A percentile compares a stretch with the other conserved stretches of the same genome.
These are phyloP conservation scores for Novumbra hubbsi DNA, from an alignment of 2,797 vertebrate genomes.

Conservation along the genomic window DNA sequence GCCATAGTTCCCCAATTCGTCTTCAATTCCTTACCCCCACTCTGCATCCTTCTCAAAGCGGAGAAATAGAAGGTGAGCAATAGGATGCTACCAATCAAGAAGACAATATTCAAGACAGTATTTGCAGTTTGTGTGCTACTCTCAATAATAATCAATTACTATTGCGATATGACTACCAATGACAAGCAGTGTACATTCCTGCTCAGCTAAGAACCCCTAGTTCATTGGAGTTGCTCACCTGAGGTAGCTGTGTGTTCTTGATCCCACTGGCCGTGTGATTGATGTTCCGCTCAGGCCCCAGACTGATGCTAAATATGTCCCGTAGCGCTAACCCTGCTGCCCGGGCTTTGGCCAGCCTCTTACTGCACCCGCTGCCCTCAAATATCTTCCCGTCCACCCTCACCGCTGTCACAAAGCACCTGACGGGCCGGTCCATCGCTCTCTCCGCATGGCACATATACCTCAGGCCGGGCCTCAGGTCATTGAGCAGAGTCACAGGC, in stretches of 20 bases:
- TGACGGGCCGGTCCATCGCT: conserved; percentile 70
- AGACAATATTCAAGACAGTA: too few species aligned
- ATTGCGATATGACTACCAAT: not conserved
- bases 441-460: conserved; percentile 87
- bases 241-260: conserved; percentile 86
- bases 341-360: conserved; percentile 88
- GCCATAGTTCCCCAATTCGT: too few species aligned
- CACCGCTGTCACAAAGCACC: conserved; percentile 90
- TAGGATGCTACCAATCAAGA: too few species aligned
- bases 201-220: not conserved
- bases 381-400: conserved; percentile 87
- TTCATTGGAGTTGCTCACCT: conserved; percentile 77
- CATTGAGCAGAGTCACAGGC: conserved; percentile 84
- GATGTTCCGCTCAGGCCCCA: conserved; percentile 66
- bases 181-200: not conserved
- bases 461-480: conserved; percentile 85
- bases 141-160: too few species aligned
- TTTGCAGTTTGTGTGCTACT: too few species aligned
- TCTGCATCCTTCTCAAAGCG: too few species aligned
- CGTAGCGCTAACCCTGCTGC: conserved; percentile 86
- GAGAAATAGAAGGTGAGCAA: too few species aligned
- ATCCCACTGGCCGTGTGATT: conserved; percentile 74
- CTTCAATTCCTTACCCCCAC: too few species aligned
- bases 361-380: conserved; percentile 90
- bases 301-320: conserved; percentile 81